phyloP scores from a whole-genome alignment of 2,113 vertebrate genomes.

The Myxocyprinus asiaticus region DNA sequence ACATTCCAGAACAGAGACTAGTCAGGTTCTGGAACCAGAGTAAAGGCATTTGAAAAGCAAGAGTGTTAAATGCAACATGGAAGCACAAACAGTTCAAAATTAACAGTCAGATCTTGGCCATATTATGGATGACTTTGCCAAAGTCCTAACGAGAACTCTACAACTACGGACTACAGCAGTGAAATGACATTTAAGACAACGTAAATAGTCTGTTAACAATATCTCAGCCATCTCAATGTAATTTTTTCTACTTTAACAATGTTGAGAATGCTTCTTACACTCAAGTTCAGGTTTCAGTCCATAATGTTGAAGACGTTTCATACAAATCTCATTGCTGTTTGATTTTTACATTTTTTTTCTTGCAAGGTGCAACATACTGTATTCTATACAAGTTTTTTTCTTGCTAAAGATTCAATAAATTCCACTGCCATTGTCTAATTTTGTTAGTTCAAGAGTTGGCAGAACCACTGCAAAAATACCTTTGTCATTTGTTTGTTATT shows the following conservation, averaged over 20 bases:
- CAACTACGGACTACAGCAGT: slow-evolving; percentile 60
- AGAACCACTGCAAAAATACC: neutral
- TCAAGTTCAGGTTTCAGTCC: slow-evolving; percentile 62
- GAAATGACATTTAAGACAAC: slow-evolving; percentile 58
- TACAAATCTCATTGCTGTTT: slow-evolving; percentile 55
- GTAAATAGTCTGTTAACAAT: slow-evolving; percentile 61
- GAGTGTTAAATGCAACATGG: slow-evolving; percentile 31
- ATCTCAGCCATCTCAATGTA: slow-evolving; percentile 56
- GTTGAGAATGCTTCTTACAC: slow-evolving; percentile 61
- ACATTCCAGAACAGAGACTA: neutral
- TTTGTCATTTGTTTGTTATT: neutral
- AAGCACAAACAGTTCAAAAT: slow-evolving; percentile 25
- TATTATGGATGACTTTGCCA: slow-evolving; percentile 2
- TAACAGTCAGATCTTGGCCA: slow-evolving; percentile 54
- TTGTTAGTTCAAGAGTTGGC: neutral
- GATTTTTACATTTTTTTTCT: neutral
- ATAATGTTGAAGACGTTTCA: slow-evolving; percentile 45
- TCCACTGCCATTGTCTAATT: neutral
- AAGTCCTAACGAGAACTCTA: slow-evolving; percentile 30
- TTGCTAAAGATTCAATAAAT: neutral
- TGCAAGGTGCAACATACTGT: slow-evolving; percentile 59
- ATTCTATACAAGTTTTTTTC: neutral
- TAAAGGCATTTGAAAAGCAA: neutral
- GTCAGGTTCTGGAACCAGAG: neutral
- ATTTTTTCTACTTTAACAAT: slow-evolving; percentile 56